Percentiles rank a stretch among this genome's conserved stretches.
These are phyloP conservation scores for Microctenopoma stevenorrisi DNA, from an alignment of 2,797 vertebrate genomes.

Conservation along the genomic window DNA sequence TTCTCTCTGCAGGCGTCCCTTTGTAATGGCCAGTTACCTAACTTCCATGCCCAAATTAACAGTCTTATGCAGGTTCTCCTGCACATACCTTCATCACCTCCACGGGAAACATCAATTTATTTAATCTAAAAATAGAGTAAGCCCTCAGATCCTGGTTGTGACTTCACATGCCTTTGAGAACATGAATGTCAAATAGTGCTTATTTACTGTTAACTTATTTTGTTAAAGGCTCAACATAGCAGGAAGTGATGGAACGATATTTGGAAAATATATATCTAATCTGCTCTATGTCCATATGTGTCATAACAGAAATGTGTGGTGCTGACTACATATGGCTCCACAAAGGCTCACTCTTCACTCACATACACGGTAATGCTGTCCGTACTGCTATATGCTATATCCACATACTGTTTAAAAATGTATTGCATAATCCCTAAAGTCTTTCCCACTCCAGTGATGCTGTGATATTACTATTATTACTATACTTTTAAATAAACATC, in stretches of 20 bases:
- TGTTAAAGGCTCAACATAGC: background rate
- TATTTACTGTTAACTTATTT: background rate
- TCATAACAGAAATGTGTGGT: background rate
- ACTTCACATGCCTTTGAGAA: constrained; percentile 28
- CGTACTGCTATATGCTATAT: background rate
- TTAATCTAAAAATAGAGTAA: constrained; percentile 50
- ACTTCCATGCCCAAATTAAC: constrained; percentile 58
- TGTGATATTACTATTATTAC: constrained; percentile 29
- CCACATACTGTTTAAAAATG: constrained; percentile 34
- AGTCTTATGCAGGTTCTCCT: constrained; percentile 33
- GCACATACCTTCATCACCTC: constrained; percentile 41
- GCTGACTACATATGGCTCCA: background rate
- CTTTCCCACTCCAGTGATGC: constrained; percentile 45
- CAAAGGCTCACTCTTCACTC: background rate
- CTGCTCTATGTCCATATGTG: background rate
- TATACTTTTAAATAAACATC: constrained; percentile 44
- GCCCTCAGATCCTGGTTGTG: constrained; percentile 3
- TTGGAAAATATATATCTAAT: background rate
- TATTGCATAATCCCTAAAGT: constrained; percentile 16
- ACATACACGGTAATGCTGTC: background rate
- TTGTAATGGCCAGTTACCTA: constrained; percentile 69
- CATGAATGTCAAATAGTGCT: constrained; percentile 9
- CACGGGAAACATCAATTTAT: constrained; percentile 38
- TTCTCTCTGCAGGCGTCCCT: constrained; percentile 59
- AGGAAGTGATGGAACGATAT: background rate